Percentiles rank a stretch among this genome's conserved stretches.
Evolutionary conservation across 2,888 invertebrate genomes (phyloP).

Genomic region (Pteria penguin): DNA sequence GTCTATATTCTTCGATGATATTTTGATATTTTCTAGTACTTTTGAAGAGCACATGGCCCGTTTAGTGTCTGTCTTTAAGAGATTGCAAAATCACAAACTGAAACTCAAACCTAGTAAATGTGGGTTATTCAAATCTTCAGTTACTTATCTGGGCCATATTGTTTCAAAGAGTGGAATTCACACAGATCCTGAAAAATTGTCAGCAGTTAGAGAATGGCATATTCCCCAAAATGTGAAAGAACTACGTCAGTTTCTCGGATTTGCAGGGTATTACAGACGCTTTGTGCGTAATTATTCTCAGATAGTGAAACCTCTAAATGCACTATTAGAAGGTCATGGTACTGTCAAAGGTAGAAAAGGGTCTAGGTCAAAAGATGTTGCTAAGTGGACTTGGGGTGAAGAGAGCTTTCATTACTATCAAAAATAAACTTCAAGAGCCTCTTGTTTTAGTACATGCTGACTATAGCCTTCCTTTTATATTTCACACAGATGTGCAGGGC

Average conservation of each 20-base stretch:
- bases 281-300: too few species aligned
- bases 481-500: too few species aligned
- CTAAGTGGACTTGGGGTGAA: too few species aligned
- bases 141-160: too few species aligned
- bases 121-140: constrained; percentile 33
- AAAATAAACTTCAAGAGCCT: background rate
- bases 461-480: too few species aligned
- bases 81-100: constrained; percentile 23
- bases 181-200: constrained; percentile 34
- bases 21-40: constrained; percentile 33
- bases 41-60: constrained; percentile 33
- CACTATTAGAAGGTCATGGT: constrained; percentile 30
- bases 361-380: too few species aligned
- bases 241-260: too few species aligned
- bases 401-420: too few species aligned
- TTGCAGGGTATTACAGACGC: too few species aligned
- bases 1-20: too few species aligned
- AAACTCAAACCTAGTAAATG: constrained; percentile 42
- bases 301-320: too few species aligned
- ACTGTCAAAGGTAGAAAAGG: background rate
- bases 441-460: constrained; percentile 26
- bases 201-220: constrained; percentile 39
- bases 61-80: constrained; percentile 34
- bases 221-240: constrained; percentile 24
- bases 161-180: too few species aligned